These are phyloP conservation scores for Chrysodeixis includens DNA, from an alignment of 2,888 invertebrate genomes.

Conservation along the genomic window DNA sequence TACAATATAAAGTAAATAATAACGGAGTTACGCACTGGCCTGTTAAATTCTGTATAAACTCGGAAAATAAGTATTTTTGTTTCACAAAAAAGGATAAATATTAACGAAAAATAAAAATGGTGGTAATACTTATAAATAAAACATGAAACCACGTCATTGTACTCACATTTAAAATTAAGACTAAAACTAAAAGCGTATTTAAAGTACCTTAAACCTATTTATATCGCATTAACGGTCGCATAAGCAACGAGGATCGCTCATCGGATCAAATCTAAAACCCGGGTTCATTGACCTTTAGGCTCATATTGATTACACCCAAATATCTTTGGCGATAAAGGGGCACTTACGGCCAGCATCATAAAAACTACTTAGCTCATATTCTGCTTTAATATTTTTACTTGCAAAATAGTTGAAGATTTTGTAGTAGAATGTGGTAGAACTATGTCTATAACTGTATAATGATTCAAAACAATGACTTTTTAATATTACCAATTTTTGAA, in stretches of 20 bases:
- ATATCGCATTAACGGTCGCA: constrained; percentile 9
- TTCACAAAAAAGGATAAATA: no score
- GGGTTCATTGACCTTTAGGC: constrained; percentile 37
- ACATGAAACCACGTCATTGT: not conserved
- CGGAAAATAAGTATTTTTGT: no score
- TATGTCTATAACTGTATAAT: not conserved
- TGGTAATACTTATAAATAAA: not conserved
- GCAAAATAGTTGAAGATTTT: not conserved
- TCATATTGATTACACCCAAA: constrained; percentile 29
- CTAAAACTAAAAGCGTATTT: not conserved
- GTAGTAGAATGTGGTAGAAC: not conserved
- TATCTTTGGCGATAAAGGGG: constrained; percentile 22
- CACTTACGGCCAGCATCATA: constrained; percentile 13
- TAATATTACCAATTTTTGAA: no score
- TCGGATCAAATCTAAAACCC: constrained; percentile 32
- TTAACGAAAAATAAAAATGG: no score
- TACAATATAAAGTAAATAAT: no score
- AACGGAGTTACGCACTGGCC: no score
- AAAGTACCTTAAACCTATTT: constrained; percentile 11
- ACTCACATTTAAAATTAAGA: not conserved
- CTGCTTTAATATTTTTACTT: constrained; percentile 5
- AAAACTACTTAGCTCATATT: constrained; percentile 12
- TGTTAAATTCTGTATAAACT: no score
- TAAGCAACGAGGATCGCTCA: constrained; percentile 22
- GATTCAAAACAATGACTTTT: no score